A percentile compares a stretch with the other conserved stretches of the same genome.
These are phyloP conservation scores for Myrmecobius fasciatus DNA, from an alignment of 2,113 vertebrate genomes.

Conservation along the genomic window DNA sequence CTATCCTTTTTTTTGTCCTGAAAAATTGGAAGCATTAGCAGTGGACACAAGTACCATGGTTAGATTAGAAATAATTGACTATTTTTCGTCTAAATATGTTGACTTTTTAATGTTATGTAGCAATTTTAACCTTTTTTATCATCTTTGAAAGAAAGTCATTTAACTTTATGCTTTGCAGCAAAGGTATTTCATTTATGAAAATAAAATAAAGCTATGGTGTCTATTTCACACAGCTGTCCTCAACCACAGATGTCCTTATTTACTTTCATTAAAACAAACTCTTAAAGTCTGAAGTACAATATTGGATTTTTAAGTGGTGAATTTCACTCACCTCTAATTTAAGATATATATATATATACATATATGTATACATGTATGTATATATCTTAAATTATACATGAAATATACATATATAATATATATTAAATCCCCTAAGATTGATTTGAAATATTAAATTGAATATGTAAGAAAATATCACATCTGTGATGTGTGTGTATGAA, in stretches of 20 bases:
- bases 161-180: not conserved
- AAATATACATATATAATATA: too few relatives aligned
- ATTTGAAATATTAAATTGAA: not conserved
- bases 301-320: not conserved
- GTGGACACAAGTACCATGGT: not conserved
- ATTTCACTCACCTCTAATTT: not conserved
- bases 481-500: not conserved
- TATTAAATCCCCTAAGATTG: not conserved
- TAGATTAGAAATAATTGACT: not conserved
- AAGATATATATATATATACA: not conserved
- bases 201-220: not conserved
- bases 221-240: not conserved
- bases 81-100: not conserved
- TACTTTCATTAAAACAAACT: not conserved
- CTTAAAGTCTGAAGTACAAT: not conserved
- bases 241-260: not conserved
- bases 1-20: not conserved
- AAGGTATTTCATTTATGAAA: not conserved
- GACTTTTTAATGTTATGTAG: not conserved
- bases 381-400: too few relatives aligned
- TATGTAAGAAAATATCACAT: not conserved
- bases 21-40: not conserved
- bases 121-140: not conserved
- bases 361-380: too few relatives aligned
- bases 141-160: not conserved